Evolutionary conservation across 2,888 invertebrate species (phyloP).

Genomic region (Phlogophora meticulosa): DNA sequence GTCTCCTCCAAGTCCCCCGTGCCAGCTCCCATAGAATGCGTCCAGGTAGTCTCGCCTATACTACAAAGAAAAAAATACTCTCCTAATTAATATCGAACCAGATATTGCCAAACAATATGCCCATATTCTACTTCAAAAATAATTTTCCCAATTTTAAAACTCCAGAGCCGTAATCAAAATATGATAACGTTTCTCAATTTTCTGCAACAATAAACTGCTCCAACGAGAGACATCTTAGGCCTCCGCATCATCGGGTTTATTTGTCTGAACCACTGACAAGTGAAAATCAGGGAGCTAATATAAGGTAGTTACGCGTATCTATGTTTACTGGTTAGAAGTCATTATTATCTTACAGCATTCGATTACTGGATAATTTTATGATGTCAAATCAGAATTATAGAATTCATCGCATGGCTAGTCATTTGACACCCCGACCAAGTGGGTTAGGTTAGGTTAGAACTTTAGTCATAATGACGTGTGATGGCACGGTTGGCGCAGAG

Average conservation of each 20-base stretch:
- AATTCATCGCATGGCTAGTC: no score
- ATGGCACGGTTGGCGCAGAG: no score
- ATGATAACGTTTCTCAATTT: slow-evolving; percentile 53
- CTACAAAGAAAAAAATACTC: no score
- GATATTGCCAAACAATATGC: background rate
- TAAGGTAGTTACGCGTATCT: no score
- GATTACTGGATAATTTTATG: background rate
- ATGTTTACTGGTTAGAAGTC: background rate
- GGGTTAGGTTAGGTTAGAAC: no score
- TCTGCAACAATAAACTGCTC: slow-evolving; percentile 34
- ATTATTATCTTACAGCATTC: background rate
- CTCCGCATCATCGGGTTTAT: slow-evolving; percentile 46
- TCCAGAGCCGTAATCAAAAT: slow-evolving; percentile 30
- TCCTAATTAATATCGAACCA: background rate
- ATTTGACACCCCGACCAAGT: no score
- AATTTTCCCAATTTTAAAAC: slow-evolving; percentile 23
- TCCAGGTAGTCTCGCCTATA: no score
- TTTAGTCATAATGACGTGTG: no score
- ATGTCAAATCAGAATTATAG: no score
- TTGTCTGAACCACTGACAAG: slow-evolving; percentile 12
- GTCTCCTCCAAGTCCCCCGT: no score
- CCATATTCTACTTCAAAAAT: background rate
- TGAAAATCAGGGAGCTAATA: background rate
- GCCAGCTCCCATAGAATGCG: no score
- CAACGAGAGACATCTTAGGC: slow-evolving; percentile 18